A percentile compares a stretch with the other conserved stretches of the same genome.
phyloP scores from a whole-genome alignment of 2,797 vertebrate species.

The Chloroceryle amazona region DNA sequence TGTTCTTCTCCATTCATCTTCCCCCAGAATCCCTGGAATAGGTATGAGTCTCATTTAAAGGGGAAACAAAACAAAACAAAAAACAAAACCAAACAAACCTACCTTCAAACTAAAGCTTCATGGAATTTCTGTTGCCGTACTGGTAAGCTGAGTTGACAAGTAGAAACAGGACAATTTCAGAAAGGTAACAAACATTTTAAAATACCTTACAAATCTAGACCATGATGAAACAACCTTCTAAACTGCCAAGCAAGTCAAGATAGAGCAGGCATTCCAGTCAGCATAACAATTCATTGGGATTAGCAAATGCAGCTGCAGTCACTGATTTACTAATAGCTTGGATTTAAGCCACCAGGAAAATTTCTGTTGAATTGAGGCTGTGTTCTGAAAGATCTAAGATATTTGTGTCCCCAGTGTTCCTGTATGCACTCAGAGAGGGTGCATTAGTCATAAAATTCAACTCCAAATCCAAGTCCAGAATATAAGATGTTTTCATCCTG shows the following conservation, averaged over 20 bases:
- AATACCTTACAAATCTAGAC: not conserved
- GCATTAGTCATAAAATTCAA: not conserved
- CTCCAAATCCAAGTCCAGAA: not conserved
- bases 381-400: not conserved
- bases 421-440: not conserved
- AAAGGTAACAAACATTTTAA: conserved; percentile 8
- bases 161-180: not conserved
- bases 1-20: conserved; percentile 45
- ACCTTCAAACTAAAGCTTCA: not conserved
- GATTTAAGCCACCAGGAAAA: not conserved
- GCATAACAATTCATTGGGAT: not conserved
- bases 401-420: not conserved
- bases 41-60: conserved; percentile 21
- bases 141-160: conserved; percentile 25
- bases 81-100: not conserved
- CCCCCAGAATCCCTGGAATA: conserved; percentile 47
- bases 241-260: not conserved
- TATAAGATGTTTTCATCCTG: not conserved
- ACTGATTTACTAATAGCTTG: not conserved
- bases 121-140: conserved; percentile 5
- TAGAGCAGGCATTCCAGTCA: conserved; percentile 16
- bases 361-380: not conserved
- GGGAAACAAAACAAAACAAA: not conserved
- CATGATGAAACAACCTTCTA: not conserved
- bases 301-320: not conserved